Conservation (phyloP, 35 echinoderm and acorn worm species). For the Amphiura filiformis region DNA sequence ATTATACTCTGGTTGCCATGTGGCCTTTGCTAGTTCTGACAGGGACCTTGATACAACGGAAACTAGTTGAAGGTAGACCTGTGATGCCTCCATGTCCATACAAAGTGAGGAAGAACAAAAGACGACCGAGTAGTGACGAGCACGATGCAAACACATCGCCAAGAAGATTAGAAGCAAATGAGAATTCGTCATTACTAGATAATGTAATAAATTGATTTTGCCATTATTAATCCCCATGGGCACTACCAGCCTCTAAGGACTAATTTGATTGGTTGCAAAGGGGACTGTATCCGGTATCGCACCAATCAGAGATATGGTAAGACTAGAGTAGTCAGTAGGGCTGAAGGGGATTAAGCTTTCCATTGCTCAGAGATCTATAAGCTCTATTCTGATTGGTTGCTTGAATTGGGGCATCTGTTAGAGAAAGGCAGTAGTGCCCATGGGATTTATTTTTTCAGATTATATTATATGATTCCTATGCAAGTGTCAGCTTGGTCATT, state of each 20-base stretch:
- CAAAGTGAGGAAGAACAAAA: constrained; percentile 23
- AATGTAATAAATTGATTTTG: not conserved
- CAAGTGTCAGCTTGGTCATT: no score
- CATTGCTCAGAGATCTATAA: no score
- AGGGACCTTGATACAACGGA: constrained; percentile 35
- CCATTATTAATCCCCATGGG: not conserved
- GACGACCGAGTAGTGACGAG: not conserved
- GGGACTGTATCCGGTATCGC: no score
- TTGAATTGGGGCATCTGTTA: no score
- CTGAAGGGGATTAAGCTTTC: no score
- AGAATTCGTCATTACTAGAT: not conserved
- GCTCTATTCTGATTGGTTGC: no score
- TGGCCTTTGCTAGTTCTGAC: constrained; percentile 41
- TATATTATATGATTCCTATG: no score
- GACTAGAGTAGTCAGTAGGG: no score
- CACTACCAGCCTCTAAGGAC: no score
- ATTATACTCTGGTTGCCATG: constrained; percentile 26
- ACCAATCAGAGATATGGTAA: not conserved
- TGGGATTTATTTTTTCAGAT: no score
- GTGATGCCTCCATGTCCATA: constrained; percentile 61
- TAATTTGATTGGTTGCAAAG: no score
- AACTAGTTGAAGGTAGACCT: constrained; percentile 22
- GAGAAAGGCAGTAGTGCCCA: no score
- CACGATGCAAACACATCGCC: not conserved
- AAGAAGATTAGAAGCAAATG: not conserved